phyloP scores from a whole-genome alignment of 2,797 vertebrate species.

The Leucoraja ocellata region DNA sequence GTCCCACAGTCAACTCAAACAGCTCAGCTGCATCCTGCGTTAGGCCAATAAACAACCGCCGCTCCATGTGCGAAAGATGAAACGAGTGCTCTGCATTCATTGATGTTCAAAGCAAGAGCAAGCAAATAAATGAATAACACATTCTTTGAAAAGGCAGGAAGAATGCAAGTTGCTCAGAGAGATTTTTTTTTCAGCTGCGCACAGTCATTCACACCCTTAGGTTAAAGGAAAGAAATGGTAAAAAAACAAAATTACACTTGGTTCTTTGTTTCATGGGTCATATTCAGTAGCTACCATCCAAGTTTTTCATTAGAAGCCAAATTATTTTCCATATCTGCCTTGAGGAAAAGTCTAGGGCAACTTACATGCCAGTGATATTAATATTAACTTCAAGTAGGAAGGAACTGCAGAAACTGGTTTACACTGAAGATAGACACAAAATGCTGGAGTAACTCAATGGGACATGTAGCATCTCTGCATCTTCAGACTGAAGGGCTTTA shows the following conservation, averaged over 20 bases:
- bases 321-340: too few species aligned
- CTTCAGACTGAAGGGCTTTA: too few species aligned
- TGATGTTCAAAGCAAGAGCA: conserved; percentile 32
- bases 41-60: neutral
- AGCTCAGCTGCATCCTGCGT: conserved; percentile 30
- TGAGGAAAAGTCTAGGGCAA: neutral
- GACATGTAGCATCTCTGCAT: too few species aligned
- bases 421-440: too few species aligned
- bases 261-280: neutral
- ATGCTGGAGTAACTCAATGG: too few species aligned
- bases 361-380: too few species aligned
- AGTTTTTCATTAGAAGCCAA: neutral
- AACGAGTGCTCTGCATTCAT: neutral
- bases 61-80: conserved; percentile 10
- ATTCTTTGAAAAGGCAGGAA: conserved; percentile 7
- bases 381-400: too few species aligned
- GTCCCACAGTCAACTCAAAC: neutral
- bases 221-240: neutral
- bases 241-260: neutral
- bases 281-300: neutral
- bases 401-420: too few species aligned
- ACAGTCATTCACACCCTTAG: neutral
- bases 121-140: conserved; percentile 26
- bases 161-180: neutral
- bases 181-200: neutral